Evolutionary conservation across 1,140 invertebrate species (phyloP).

Genomic region (Drosophila takahashii): DNA sequence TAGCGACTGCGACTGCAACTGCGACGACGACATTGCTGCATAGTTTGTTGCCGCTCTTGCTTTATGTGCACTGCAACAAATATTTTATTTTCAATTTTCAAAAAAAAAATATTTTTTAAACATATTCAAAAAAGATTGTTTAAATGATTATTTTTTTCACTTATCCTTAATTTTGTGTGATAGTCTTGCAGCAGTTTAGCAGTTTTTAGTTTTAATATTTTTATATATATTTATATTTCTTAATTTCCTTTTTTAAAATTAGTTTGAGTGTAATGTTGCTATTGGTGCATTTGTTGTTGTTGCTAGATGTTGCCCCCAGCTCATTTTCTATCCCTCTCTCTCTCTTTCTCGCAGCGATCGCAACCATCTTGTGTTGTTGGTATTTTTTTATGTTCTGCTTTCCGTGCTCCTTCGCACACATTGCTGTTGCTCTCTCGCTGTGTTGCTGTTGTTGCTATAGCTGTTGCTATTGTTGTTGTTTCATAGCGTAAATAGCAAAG

Average conservation of each 20-base stretch:
- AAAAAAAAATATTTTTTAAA: too few species aligned
- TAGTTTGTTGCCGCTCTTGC: conserved; percentile 40
- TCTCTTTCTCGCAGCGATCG: conserved; percentile 27
- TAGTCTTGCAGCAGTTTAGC: too few species aligned
- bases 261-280: conserved; percentile 3
- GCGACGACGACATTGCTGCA: conserved; percentile 48
- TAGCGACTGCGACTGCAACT: conserved; percentile 33
- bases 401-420: conserved; percentile 79
- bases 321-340: conserved; percentile 17
- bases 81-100: too few species aligned
- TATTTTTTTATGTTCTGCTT: conserved; percentile 77
- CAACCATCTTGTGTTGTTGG: conserved; percentile 38
- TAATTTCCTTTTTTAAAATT: neutral
- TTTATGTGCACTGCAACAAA: conserved; percentile 1
- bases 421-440: conserved; percentile 34
- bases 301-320: conserved; percentile 65
- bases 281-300: conserved; percentile 30
- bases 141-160: neutral
- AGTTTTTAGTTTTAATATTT: neutral
- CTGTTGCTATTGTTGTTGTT: conserved; percentile 53
- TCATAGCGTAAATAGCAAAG: conserved; percentile 84
- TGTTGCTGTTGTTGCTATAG: conserved; percentile 11
- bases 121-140: too few species aligned
- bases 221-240: neutral
- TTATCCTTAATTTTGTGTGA: neutral